Base-by-base conservation (phyloP, 2,797 vertebrate genomes). In the Sternotherus odoratus region DNA sequence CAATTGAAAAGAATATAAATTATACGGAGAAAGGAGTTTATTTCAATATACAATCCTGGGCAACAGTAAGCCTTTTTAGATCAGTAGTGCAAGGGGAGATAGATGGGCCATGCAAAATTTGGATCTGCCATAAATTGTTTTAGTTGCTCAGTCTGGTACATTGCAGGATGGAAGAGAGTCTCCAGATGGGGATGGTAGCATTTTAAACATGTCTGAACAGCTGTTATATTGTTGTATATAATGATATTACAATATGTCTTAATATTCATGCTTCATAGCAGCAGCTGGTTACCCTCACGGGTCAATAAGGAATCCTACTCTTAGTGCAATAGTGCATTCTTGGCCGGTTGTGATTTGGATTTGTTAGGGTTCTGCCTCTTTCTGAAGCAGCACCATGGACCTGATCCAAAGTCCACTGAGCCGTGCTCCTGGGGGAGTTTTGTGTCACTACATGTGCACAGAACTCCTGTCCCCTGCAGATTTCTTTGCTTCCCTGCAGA, bases 21-120 rank as follows among this genome's bases (percentile, higher is more conserved):
- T 97, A 97, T 50, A 97, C 97, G 8, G 92, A 96, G 66, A 97
- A 97, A 96, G 98, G 98, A 66, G 98, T 98, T 92, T 94, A 91
- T 81, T 98, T 98, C 57, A 91, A 86, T 12, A 63, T 98, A 51
- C 96, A 97, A 7, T 83, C 97, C 51, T 98, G 98, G 98, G 95
- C 97, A 84, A 95, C 95, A 81, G 98, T 98, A 96, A 97, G 96
- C 66, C 49, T 75, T 77, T 84, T 19, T 63, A 43, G 63, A 30
- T 56, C 21, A 57, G 16, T 69, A 56, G 92, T 96, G 77, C 56
- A 83, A 93, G 50, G 74, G 23, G 80, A 39, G 50, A 88, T 39
- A 92, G 13, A 57, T 30, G 7, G 82, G 48, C 93, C 56, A 53
- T 74, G 75, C 81, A 80, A 91, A 94, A 92, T 56, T 88, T 2